phyloP scores from a whole-genome alignment of 1,140 invertebrate genomes.

The Cyrtorhinus lividipennis region DNA sequence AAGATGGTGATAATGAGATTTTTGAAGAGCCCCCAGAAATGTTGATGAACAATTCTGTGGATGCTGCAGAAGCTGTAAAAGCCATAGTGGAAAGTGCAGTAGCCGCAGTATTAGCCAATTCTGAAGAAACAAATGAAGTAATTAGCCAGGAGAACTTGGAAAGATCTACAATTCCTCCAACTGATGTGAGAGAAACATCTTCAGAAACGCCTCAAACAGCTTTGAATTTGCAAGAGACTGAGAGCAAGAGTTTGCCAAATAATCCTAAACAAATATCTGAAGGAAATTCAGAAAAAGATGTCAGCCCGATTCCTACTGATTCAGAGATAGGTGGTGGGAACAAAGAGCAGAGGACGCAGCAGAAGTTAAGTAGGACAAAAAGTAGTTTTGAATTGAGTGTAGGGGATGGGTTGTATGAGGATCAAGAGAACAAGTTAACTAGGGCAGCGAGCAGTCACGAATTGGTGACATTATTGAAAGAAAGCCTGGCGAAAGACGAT shows the following conservation, averaged over 20 bases:
- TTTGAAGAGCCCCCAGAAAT: constrained; percentile 2
- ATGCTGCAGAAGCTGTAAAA: not conserved
- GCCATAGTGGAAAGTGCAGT: too few species aligned
- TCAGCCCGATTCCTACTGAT: constrained; percentile 15
- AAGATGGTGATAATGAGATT: not conserved
- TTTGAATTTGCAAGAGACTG: not conserved
- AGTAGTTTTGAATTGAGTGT: constrained; percentile 6
- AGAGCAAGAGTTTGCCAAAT: not conserved
- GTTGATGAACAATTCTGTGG: not conserved
- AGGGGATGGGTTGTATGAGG: not conserved
- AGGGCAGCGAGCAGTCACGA: constrained; percentile 20
- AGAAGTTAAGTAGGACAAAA: constrained; percentile 9
- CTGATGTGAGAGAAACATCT: not conserved
- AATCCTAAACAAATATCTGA: constrained; percentile 1
- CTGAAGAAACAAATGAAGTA: too few species aligned
- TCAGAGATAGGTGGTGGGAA: constrained; percentile 1
- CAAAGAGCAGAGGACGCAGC: not conserved
- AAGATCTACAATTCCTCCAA: too few species aligned
- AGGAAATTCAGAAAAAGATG: constrained; percentile 14
- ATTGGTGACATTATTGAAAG: constrained; percentile 23
- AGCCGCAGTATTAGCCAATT: too few species aligned
- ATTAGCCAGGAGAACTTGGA: too few species aligned
- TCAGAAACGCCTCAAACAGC: not conserved
- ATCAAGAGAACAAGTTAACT: constrained; percentile 12
- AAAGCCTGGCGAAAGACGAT: constrained; percentile 23